These are phyloP conservation scores for Lasioglossum leucozonium DNA, from an alignment of 2,888 invertebrate genomes.

Conservation along the genomic window DNA sequence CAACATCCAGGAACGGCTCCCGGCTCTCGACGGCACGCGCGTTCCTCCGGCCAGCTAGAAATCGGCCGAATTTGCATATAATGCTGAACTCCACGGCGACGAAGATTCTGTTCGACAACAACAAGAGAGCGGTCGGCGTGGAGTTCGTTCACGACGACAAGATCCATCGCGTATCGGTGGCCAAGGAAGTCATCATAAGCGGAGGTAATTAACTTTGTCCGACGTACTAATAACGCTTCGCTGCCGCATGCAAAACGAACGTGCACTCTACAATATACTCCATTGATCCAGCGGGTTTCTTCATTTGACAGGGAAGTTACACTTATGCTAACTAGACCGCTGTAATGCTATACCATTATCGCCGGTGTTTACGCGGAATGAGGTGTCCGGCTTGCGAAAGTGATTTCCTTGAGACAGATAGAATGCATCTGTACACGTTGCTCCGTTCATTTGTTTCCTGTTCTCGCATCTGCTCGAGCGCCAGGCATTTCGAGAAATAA, in stretches of 20 bases:
- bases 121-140: conserved; percentile 91
- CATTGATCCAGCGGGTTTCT: neutral
- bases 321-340: neutral
- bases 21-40: conserved; percentile 93
- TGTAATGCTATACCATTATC: neutral
- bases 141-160: conserved; percentile 88
- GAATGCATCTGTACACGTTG: neutral
- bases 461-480: neutral
- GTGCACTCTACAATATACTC: too few relatives aligned
- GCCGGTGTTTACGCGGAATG: neutral
- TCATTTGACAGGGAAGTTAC: neutral
- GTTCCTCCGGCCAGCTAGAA: conserved; percentile 91
- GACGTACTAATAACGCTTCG: neutral
- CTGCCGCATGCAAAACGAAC: neutral
- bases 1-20: conserved; percentile 94
- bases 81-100: conserved; percentile 93
- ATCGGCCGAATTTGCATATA: conserved; percentile 92
- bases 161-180: conserved; percentile 87
- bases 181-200: conserved; percentile 89
- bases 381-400: neutral
- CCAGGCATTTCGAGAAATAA: too few relatives aligned
- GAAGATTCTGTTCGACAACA: conserved; percentile 89
- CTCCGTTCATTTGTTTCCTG: neutral
- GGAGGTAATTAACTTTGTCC: conserved; percentile 85
- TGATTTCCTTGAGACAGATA: neutral